Base-by-base conservation (phyloP, 2,888 invertebrate genomes). In the Macrosiphum euphorbiae region DNA sequence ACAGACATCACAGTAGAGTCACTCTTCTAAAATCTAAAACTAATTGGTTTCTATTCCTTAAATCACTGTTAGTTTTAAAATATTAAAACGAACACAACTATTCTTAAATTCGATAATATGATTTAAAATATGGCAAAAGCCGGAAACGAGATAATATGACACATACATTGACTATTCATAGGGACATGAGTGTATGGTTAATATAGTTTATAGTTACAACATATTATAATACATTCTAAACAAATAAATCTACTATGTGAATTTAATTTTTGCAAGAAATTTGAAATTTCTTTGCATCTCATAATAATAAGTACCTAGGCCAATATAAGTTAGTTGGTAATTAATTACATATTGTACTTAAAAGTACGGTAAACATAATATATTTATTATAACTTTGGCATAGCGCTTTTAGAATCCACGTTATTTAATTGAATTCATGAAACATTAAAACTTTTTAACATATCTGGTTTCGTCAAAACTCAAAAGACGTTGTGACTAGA, bases 401-500 rank as follows among this genome's bases (percentile, higher is more conserved):
- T 3, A 41, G 78, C 26, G 52, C 50, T 78, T 35, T 78, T 50
- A 50, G 78, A 24, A 50, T 41, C 78, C 35, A 52, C 26, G 52
- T 50, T 78, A 20, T 90, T 50, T n/a, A 90, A 90, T 67, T 89
- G 13, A 90, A 90, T 50, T 35, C 50, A 13, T 20, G n/a, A 11
- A 78, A 90, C 78, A 26, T 52, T 50, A 88, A 88, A 88, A 78
- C 50, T 90, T 90, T 90, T 90, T 13, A 78, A 78, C 90, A 26
- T 35, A 50, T 90, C 10, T 90, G 67, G 47, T 90, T 90, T 90
- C 26, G 90, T 90, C 78, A 90, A 90, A 90, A 78, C 78, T 35
- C 41, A 88, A 58, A 28, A 52, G 88, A 55, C 24, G 58, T 41
- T 7, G 44, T 26, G 41, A 58, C 52, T 78, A 35, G 35, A 35